Conservation (phyloP, 1,140 invertebrate genomes). For the Hypsibius dujardini region DNA sequence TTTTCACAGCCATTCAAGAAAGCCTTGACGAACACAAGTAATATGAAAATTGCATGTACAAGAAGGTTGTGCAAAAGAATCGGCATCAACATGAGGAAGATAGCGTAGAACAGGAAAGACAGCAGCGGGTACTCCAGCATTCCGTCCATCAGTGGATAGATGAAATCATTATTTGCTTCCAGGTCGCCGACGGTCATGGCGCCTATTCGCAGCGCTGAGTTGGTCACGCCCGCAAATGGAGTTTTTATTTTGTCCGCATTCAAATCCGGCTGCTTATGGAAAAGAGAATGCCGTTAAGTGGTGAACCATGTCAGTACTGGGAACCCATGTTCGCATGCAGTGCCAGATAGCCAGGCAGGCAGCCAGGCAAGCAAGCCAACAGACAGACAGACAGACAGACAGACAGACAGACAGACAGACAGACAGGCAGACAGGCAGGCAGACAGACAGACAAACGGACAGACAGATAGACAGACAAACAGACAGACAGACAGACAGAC, state of each 20-base stretch:
- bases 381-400: no score
- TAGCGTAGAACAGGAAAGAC: conserved; percentile 3
- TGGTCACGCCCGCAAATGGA: neutral
- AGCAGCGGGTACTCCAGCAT: neutral
- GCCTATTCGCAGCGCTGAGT: neutral
- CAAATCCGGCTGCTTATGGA: neutral
- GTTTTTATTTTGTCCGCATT: neutral
- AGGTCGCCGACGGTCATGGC: conserved; percentile 17
- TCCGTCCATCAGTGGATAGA: conserved; percentile 1
- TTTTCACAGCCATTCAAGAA: neutral
- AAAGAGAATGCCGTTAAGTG: neutral
- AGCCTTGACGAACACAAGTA: neutral
- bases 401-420: no score
- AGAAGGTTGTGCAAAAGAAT: conserved; percentile 11
- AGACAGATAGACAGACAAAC: no score
- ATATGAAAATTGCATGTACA: neutral
- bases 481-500: no score
- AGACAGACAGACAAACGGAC: no score
- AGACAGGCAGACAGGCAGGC: no score
- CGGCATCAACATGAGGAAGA: conserved; percentile 7
- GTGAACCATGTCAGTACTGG: neutral
- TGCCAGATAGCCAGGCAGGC: no score
- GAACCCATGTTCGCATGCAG: no score
- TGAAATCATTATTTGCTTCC: neutral
- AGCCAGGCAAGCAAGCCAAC: no score